These are phyloP conservation scores for Pica pica DNA, from an alignment of 2,113 vertebrate genomes.

Conservation along the genomic window DNA sequence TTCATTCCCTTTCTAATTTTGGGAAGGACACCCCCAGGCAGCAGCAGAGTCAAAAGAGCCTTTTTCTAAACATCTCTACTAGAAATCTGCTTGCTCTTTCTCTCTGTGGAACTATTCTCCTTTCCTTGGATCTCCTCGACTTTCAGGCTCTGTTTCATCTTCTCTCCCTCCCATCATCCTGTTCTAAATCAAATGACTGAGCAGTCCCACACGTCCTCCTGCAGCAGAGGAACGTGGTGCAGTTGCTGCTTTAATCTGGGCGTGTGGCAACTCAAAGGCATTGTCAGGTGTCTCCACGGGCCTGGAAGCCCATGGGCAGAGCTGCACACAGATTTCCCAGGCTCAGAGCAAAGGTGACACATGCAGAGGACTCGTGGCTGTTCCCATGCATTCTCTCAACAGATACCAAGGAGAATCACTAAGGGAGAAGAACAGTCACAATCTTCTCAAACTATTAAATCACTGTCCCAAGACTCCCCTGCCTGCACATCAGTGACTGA, in stretches of 20 bases:
- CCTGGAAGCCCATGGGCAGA: background rate
- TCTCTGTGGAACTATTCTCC: background rate
- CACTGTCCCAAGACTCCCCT: background rate
- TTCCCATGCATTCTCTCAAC: background rate
- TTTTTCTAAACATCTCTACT: background rate
- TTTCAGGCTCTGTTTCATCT: background rate
- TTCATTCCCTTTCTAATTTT: background rate
- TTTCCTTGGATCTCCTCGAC: background rate
- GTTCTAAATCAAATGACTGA: background rate
- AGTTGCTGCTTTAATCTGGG: background rate
- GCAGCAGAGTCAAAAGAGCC: background rate
- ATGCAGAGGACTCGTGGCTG: background rate
- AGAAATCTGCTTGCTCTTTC: background rate
- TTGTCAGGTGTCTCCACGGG: background rate
- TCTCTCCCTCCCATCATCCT: background rate
- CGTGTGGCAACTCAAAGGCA: background rate
- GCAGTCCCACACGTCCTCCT: background rate
- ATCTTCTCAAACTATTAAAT: background rate
- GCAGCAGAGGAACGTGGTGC: background rate
- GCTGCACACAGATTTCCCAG: background rate
- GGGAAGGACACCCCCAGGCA: background rate
- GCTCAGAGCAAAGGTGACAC: background rate
- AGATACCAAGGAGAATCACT: background rate
- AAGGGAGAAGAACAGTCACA: background rate
- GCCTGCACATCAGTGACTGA: background rate